A percentile compares a stretch with the other conserved stretches of the same genome.
These are phyloP conservation scores for Carollia perspicillata DNA, from an alignment of 2,113 vertebrate genomes.

Conservation along the genomic window DNA sequence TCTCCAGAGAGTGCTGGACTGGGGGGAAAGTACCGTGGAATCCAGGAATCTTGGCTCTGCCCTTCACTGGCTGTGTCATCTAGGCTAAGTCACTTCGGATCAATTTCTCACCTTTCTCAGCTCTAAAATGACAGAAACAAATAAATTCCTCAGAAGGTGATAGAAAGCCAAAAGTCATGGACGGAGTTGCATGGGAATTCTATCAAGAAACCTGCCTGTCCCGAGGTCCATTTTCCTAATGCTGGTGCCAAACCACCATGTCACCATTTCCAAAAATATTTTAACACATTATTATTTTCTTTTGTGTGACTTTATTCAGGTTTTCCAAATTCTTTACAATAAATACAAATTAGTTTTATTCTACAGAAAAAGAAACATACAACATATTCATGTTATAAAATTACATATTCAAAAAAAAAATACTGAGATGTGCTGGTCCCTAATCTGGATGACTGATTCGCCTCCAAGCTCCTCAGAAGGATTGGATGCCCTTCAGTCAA, in stretches of 20 bases:
- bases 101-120: neutral
- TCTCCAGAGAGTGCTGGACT: rapidly evolving
- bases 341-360: neutral
- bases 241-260: neutral
- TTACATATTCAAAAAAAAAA: neutral
- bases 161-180: neutral
- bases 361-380: neutral
- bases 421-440: neutral
- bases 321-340: neutral
- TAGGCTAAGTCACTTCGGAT: neutral
- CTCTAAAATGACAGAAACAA: conserved; percentile 35
- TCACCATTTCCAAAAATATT: neutral
- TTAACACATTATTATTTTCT: neutral
- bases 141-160: conserved; percentile 11
- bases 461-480: neutral
- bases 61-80: neutral
- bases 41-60: neutral
- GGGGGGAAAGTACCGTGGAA: rapidly evolving
- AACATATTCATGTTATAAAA: neutral
- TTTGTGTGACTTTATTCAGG: neutral
- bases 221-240: neutral
- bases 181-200: neutral
- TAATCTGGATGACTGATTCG: neutral
- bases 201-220: neutral
- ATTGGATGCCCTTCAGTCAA: neutral